Percentiles rank a stretch among this genome's conserved stretches.
phyloP scores from a whole-genome alignment of 2,797 vertebrate species.

The Sebastes alutus region DNA sequence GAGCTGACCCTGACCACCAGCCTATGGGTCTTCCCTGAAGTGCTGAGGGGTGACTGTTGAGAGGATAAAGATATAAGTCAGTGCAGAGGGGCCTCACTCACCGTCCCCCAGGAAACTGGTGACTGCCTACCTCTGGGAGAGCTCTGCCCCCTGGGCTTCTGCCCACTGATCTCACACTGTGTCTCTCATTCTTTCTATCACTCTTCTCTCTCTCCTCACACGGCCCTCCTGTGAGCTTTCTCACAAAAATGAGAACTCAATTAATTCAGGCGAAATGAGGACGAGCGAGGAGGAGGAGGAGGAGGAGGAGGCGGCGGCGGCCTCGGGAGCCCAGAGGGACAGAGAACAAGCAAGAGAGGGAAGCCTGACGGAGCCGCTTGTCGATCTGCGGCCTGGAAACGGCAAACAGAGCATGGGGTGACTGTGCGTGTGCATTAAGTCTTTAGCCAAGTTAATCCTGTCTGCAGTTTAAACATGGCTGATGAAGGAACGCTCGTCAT shows the following conservation, averaged over 20 bases:
- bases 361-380: conserved; percentile 61
- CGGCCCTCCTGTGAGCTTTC: conserved; percentile 73
- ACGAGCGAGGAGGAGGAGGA: conserved; percentile 64
- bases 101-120: conserved; percentile 67
- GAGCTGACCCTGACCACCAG: conserved; percentile 68
- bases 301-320: conserved; percentile 26
- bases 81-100: conserved; percentile 55
- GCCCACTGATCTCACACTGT: conserved; percentile 58
- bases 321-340: conserved; percentile 48
- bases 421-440: conserved; percentile 69
- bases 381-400: conserved; percentile 75
- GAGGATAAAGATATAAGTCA: conserved; percentile 79
- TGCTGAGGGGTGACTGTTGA: conserved; percentile 63
- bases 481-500: conserved; percentile 54
- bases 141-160: conserved; percentile 64
- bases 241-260: conserved; percentile 84
- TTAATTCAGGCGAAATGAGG: conserved; percentile 84
- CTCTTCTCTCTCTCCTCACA: conserved; percentile 56
- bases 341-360: conserved; percentile 39
- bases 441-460: conserved; percentile 75
- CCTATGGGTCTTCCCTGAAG: conserved; percentile 51
- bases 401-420: conserved; percentile 68
- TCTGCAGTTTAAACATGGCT: conserved; percentile 73
- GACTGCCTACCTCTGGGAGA: conserved; percentile 67
- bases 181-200: conserved; percentile 56